Evolutionary conservation across 2,113 vertebrate genomes (phyloP), one percentile per base, ranked within the genome.

Genomic region (Phylloscopus trochilus): DNA sequence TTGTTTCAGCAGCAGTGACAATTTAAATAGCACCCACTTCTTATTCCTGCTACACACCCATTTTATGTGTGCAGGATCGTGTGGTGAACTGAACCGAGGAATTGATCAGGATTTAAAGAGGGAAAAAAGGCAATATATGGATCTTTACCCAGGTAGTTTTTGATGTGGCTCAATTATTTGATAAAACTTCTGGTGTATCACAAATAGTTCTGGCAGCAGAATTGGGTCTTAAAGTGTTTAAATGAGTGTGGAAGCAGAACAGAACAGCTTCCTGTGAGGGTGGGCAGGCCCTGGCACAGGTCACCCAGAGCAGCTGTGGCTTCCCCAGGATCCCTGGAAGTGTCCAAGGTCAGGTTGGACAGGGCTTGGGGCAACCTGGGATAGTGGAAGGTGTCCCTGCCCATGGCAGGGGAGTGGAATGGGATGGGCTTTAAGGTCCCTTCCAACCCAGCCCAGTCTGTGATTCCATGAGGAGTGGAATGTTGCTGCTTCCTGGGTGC

Each of bases 21-120:
- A 86, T 81, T 95, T 88, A 77, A 94, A 83, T 80, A 74, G 92
- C 89, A 93, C 86, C 80, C 64, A 77, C 64, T 88, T 87, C 92
- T 86, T 74, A 83, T 13, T 90, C 83, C 64, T 94, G 79, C 79
- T 53, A 11, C 51, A 46, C 92, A 27, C 88, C 94, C 92, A 91
- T 83, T 77, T 58, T 22, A 11, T 22, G 82, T 43, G 72, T 77
- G 44, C 75, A 55, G 90, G 59, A 37, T 73, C 8, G 0, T 39
- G 37, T 16, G 35, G 35, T 9, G 67, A 85, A 7, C n/a, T 39
- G 30, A 79, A 27, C 43, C 1, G 3, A 39, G 66, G 85, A 46
- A 88, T 14, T 68, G 49, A 62, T 73, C 53, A 15, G 63, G 46
- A 26, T 44, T 92, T 66, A 15, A 39, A 37, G 60, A 83, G 24